Conservation (phyloP, 2,113 vertebrate genomes). For the Coptodon rendalli region DNA sequence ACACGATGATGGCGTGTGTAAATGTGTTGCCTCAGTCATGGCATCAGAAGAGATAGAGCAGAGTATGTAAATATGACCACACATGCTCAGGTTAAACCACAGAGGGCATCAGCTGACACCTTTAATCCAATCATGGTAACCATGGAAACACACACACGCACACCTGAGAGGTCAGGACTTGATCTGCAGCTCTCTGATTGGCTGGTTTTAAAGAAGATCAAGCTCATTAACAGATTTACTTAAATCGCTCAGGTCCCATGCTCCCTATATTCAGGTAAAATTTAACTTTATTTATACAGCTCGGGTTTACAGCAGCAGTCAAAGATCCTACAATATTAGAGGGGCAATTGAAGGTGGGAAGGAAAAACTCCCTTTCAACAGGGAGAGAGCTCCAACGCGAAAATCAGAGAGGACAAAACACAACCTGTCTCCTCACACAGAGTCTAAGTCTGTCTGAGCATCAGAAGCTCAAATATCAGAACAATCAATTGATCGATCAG, state of each 20-base stretch:
- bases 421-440: accelerated
- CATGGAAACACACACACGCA: background rate
- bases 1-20: accelerated
- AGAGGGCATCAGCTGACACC: background rate
- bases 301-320: background rate
- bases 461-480: background rate
- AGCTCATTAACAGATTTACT: background rate
- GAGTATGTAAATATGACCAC: background rate
- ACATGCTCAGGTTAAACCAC: background rate
- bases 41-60: background rate
- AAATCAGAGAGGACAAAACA: background rate
- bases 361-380: background rate
- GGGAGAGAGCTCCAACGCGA: accelerated
- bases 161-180: background rate
- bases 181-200: background rate
- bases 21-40: accelerated
- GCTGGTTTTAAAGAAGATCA: background rate
- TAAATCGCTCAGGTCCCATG: background rate
- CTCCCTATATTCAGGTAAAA: background rate
- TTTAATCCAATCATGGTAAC: background rate
- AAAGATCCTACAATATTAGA: accelerated
- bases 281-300: background rate
- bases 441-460: background rate
- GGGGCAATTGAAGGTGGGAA: background rate
- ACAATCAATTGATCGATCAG: accelerated